Evolutionary conservation across 2,888 invertebrate genomes (phyloP).

Genomic region (Brachylomia viminalis): DNA sequence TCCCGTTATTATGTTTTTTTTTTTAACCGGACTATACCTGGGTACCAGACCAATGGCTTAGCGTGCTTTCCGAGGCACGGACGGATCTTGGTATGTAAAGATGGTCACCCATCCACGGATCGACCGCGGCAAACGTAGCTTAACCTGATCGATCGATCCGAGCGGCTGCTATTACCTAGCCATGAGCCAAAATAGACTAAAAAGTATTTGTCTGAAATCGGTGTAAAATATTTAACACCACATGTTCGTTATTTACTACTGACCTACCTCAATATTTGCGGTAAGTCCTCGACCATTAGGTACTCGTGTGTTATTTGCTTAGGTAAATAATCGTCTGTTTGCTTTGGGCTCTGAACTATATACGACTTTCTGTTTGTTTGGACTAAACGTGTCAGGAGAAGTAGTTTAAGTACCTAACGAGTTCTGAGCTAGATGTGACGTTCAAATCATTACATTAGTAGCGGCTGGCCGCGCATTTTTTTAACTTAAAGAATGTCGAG

Average conservation of each 20-base stretch:
- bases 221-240: conserved; percentile 25
- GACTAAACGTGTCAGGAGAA: conserved; percentile 21
- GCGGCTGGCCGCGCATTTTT: too few species aligned
- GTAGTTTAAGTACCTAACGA: neutral
- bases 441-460: neutral
- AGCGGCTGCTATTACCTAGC: neutral
- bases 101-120: neutral
- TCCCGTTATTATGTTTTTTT: too few species aligned
- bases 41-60: neutral
- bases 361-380: conserved; percentile 40
- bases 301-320: conserved; percentile 52
- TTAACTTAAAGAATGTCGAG: too few species aligned
- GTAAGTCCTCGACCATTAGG: conserved; percentile 23
- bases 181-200: neutral
- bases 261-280: conserved; percentile 44
- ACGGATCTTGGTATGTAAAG: neutral
- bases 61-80: neutral
- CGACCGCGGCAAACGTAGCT: neutral
- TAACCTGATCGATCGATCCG: neutral
- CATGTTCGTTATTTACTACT: conserved; percentile 25
- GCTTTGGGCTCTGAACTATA: conserved; percentile 14
- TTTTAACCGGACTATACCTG: too few species aligned
- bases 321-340: conserved; percentile 37
- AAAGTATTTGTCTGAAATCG: neutral
- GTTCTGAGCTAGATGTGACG: neutral